Evolutionary conservation across 2,797 vertebrate species (phyloP), one percentile per base, ranked within the genome.

Genomic region (Sciaenops ocellatus): DNA sequence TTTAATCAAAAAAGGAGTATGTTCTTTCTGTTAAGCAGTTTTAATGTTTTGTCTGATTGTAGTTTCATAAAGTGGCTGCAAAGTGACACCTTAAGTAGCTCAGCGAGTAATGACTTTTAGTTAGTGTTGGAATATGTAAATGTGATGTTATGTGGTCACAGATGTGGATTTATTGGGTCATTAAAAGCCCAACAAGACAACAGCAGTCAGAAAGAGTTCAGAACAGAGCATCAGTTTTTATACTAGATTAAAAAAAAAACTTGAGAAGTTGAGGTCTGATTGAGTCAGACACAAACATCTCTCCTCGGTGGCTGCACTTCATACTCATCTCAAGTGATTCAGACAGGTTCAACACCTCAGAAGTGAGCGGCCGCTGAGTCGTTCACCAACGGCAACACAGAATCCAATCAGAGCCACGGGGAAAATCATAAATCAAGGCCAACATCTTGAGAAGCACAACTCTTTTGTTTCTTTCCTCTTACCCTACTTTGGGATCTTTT

Each of bases 401-500:
- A 68, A 62, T 79, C 78, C 83, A 89, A 81, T 86, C 85, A 82
- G 81, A 63, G 18, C 71, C 30, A 5, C 47, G 1, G 73, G 65
- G 78, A 77, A 80, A 83, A 82, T 59, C 63, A 68, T 42, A 62
- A 91, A 80, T 76, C 82, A 76, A 47, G 63, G 44, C 80, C 68
- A 85, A 85, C 73, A 84, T 83, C 60, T 55, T 69, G 68, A 79
- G 77, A 69, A 72, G 80, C 44, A 5, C 55, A 76, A 47, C 69
- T 77, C 62, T 73, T 87, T 68, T 82, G 54, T 83, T 65, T 69
- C 72, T 5, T 78, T 48, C 74, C 61, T 76, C 76, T 86, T 81
- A 66, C 70, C 74, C 68, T 72, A 67, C 84, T 85, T 83, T 67
- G 65, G 72, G 85, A 80, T 84, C 86, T 80, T 82, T 72, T 6